Evolutionary conservation across 2,113 vertebrate species (phyloP), one percentile per base, ranked within the genome.

Genomic region (Coryphaenoides rupestris): DNA sequence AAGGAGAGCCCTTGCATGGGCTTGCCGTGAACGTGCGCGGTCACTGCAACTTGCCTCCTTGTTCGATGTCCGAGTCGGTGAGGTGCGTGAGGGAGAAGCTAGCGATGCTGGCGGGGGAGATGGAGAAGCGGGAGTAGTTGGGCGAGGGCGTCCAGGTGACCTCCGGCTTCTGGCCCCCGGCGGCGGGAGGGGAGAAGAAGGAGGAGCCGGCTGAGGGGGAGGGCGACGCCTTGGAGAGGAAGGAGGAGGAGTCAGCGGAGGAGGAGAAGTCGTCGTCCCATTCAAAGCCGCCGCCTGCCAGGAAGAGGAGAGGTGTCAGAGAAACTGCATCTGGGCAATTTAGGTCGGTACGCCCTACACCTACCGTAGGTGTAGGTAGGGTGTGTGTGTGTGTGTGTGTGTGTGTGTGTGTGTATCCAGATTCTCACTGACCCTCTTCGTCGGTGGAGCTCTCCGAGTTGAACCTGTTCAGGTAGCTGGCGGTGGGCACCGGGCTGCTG

Each of bases 241-340:
- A 96, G 54, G 91, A 88, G 54, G 91, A 88, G 4, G 96, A 88
- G 33, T 40, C 4, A 93, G 87, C 0, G 33, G 94, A 80, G 57
- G 92, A 91, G 65, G 95, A 93, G 86, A 99, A 99, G 85, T 99
- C 97, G 45, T 99, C 97, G 0, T 99, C 97, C 97, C 97, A 99
- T 72, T 99, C 97, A 68, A 98, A 99, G 16, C 93, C 94, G 0
- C 96, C 94, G 33, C 97, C 96, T 98, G 66, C 21, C 14, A 21
- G 21, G 54, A 22, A 1, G 2, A 22, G 49, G 28, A 47, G 21
- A 56, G 21, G 54, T 5, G 1, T 55, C 15, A 13, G 4, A 50
- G 15, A 3, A 50, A 50, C 47, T 3, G 3, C 47, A 16, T 40
- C 47, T 3, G 47, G 16, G n/a, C n/a, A n/a, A n/a, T n/a, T n/a